Percentiles rank a stretch among this genome's conserved stretches.
phyloP scores from a whole-genome alignment of 1,140 invertebrate species.

The Tetramorium simillimum region DNA sequence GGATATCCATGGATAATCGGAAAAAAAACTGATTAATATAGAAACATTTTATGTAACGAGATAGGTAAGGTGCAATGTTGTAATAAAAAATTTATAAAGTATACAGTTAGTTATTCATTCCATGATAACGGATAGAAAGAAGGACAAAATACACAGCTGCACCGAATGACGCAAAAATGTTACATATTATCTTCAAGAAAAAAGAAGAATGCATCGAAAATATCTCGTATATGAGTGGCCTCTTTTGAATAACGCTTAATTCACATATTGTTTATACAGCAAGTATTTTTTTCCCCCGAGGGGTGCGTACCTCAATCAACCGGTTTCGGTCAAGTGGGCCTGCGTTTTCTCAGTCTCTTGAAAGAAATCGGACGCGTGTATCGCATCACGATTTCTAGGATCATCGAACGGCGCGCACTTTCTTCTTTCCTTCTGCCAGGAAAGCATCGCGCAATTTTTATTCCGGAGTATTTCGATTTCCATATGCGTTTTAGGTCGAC shows the following conservation, averaged over 20 bases:
- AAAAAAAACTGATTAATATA: background rate
- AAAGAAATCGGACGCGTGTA: slow-evolving; percentile 35
- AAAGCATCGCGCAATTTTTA: background rate
- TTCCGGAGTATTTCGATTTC: slow-evolving; percentile 30
- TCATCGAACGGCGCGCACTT: slow-evolving; percentile 52
- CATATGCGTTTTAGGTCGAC: background rate
- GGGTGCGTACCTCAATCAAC: background rate
- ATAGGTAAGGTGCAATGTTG: background rate
- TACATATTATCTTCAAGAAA: background rate
- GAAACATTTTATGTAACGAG: background rate
- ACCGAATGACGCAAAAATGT: slow-evolving; percentile 22
- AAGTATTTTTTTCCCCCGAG: background rate
- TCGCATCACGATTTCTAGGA: slow-evolving; percentile 66
- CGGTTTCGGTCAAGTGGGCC: background rate
- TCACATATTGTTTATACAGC: slow-evolving; percentile 1
- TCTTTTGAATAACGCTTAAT: background rate
- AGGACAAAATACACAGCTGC: background rate
- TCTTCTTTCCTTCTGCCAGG: slow-evolving; percentile 30
- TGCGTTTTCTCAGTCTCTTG: slow-evolving; percentile 41
- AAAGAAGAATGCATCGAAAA: background rate
- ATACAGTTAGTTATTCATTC: background rate
- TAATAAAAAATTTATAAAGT: background rate
- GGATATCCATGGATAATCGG: background rate
- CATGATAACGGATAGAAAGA: background rate
- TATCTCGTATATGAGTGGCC: background rate